phyloP scores from a whole-genome alignment of 1,140 invertebrate species.

The Atta cephalotes region DNA sequence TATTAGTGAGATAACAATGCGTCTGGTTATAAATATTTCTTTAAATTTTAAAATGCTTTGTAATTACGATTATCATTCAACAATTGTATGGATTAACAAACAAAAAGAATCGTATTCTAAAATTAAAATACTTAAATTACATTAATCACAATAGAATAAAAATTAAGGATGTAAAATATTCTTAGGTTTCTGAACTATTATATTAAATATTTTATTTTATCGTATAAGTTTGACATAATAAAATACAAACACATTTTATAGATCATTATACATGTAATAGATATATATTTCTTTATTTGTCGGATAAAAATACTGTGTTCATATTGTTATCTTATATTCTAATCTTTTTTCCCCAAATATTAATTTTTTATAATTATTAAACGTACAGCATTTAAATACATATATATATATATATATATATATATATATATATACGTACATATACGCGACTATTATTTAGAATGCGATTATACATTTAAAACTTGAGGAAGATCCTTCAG shows the following conservation, averaged over 20 bases:
- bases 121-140: neutral
- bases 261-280: neutral
- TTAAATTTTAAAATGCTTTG: neutral
- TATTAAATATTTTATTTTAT: neutral
- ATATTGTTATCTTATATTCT: neutral
- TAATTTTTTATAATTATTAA: slow-evolving; percentile 2
- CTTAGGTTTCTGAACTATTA: neutral
- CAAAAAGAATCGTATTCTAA: neutral
- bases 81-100: neutral
- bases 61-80: neutral
- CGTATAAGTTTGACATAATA: neutral
- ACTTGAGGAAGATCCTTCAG: neutral
- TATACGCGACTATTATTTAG: neutral
- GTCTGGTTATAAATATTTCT: slow-evolving; percentile 37
- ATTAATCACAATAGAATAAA: neutral
- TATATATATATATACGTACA: neutral
- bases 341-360: neutral
- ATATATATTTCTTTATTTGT: neutral
- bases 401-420: neutral
- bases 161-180: neutral
- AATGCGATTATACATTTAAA: neutral
- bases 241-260: neutral
- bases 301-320: neutral
- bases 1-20: slow-evolving; percentile 60
- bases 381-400: neutral